Evolutionary conservation across 2,797 vertebrate species (phyloP).

Genomic region (Cyclopterus lumpus): DNA sequence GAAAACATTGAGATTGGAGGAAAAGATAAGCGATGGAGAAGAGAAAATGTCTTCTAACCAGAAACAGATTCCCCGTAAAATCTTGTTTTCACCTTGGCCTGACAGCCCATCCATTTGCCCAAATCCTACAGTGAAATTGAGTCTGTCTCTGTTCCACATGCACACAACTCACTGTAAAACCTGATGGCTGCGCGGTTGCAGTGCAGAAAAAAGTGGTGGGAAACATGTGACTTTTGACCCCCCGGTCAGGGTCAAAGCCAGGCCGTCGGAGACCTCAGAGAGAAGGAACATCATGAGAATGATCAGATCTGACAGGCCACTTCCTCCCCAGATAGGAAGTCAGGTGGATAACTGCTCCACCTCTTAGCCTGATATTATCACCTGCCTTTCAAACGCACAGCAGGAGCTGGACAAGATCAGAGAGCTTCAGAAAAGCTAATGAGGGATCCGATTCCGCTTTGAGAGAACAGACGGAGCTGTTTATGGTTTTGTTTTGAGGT

Average conservation of each 20-base stretch:
- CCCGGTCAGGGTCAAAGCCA: conserved; percentile 45
- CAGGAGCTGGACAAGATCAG: conserved; percentile 55
- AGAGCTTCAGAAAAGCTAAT: conserved; percentile 34
- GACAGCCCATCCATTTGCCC: conserved; percentile 40
- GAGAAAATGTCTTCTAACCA: conserved; percentile 61
- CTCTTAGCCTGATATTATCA: conserved; percentile 48
- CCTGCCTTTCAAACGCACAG: conserved; percentile 60
- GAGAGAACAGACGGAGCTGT: not conserved
- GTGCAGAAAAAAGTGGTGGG: conserved; percentile 56
- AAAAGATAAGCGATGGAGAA: conserved; percentile 16
- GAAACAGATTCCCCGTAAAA: conserved; percentile 75
- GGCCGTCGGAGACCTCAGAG: conserved; percentile 60
- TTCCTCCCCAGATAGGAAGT: conserved; percentile 69
- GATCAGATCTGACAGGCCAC: conserved; percentile 64
- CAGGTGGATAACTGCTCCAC: conserved; percentile 60
- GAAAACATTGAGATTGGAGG: conserved; percentile 29
- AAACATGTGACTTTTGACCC: conserved; percentile 71
- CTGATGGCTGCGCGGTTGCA: conserved; percentile 33
- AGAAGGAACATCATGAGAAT: conserved; percentile 44
- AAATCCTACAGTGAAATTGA: conserved; percentile 56
- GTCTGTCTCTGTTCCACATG: conserved; percentile 48
- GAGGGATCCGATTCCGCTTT: conserved; percentile 53
- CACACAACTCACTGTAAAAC: conserved; percentile 63
- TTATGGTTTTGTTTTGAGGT: conserved; percentile 48
- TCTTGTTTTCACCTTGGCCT: conserved; percentile 59